phyloP scores from a whole-genome alignment of 2,888 invertebrate genomes.

The Euzetes globulus region DNA sequence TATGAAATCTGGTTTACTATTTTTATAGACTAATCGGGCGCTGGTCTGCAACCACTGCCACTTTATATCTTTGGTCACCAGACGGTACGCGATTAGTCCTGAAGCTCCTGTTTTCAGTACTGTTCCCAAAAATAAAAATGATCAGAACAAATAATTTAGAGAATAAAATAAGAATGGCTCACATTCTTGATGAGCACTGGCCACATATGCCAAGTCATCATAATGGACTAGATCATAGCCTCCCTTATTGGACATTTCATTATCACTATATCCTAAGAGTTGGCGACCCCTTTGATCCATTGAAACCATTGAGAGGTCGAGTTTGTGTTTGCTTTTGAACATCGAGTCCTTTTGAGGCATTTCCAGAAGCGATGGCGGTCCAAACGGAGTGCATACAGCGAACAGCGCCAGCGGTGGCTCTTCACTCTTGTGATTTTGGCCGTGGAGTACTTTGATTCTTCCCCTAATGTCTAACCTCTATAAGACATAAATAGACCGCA shows the following conservation, averaged over 20 bases:
- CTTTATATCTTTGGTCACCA: slow-evolving; percentile 84
- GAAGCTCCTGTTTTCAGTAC: slow-evolving; percentile 98
- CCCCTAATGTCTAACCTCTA: slow-evolving; percentile 97
- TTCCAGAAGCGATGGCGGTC: slow-evolving; percentile 91
- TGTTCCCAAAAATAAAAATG: slow-evolving; percentile 48
- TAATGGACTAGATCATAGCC: slow-evolving; percentile 97
- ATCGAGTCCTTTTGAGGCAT: slow-evolving; percentile 92
- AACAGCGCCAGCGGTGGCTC: slow-evolving; percentile 90
- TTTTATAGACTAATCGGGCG: slow-evolving; percentile 94
- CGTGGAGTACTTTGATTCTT: slow-evolving; percentile 87
- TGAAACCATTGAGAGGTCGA: slow-evolving; percentile 89
- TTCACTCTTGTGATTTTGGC: slow-evolving; percentile 88
- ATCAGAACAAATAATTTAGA: background rate
- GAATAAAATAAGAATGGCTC: slow-evolving; percentile 51
- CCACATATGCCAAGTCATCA: slow-evolving; percentile 93
- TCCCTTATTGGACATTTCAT: slow-evolving; percentile 81
- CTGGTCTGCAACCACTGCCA: slow-evolving; percentile 99
- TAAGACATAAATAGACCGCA: too few species aligned
- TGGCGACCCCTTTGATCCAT: slow-evolving; percentile 97
- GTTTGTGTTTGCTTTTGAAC: slow-evolving; percentile 98
- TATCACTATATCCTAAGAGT: slow-evolving; percentile 85
- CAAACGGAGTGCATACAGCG: slow-evolving; percentile 97
- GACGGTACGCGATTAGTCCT: slow-evolving; percentile 96
- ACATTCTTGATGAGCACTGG: slow-evolving; percentile 99
- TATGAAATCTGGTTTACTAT: slow-evolving; percentile 98